Conservation (phyloP, 2,888 invertebrate species). For the Ophion costatus region DNA sequence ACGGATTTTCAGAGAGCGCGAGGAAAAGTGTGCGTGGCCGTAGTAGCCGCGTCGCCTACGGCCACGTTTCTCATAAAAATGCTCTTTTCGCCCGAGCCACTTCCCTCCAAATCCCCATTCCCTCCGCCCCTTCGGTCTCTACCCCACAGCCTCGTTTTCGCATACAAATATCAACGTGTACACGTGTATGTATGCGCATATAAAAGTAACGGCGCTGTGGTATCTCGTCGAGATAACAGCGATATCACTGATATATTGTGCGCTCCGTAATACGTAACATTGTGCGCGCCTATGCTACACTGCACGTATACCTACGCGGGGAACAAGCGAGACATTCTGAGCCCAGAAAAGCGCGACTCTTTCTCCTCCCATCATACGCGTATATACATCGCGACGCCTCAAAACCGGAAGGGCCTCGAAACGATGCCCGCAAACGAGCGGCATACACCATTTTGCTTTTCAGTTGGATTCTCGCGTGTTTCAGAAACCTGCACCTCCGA, state of each 20-base stretch:
- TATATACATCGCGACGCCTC: not conserved
- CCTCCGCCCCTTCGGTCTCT: conserved; percentile 7
- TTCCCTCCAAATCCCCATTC: conserved; percentile 21
- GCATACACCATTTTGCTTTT: conserved; percentile 5
- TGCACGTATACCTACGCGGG: not conserved
- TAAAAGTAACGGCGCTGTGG: conserved; percentile 71
- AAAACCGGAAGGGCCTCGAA: conserved; percentile 14
- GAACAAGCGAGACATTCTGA: conserved; percentile 34
- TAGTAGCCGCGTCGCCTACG: conserved; percentile 64
- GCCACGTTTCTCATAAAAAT: conserved; percentile 82
- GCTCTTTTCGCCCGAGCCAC: conserved; percentile 78
- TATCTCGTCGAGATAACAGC: conserved; percentile 80
- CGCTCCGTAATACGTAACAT: conserved; percentile 59
- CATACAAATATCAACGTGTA: conserved; percentile 62
- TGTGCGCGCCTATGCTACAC: conserved; percentile 45
- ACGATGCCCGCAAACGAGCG: not conserved
- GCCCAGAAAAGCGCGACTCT: conserved; percentile 38
- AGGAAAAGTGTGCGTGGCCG: conserved; percentile 57
- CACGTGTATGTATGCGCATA: conserved; percentile 51
- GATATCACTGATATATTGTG: conserved; percentile 82
- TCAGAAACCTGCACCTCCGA: not conserved
- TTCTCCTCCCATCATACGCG: conserved; percentile 32
- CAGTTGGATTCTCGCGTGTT: not conserved
- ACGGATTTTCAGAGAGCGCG: conserved; percentile 50
- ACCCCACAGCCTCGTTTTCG: not conserved